Evolutionary conservation across 2,113 vertebrate species (phyloP).

Genomic region (Zeus faber): DNA sequence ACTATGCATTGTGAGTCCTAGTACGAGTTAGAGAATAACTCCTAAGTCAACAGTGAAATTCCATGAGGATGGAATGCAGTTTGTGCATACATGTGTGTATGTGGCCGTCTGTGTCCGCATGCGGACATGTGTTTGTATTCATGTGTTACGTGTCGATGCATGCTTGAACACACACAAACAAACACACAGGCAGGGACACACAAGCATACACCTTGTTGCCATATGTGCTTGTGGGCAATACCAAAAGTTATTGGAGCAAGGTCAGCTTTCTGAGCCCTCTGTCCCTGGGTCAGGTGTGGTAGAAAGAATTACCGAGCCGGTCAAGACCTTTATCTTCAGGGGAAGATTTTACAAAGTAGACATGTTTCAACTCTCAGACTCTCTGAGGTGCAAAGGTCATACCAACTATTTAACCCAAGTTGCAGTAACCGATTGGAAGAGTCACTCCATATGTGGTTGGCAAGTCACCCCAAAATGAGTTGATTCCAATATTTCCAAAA

Average conservation of each 20-base stretch:
- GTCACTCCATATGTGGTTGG: slow-evolving; percentile 10
- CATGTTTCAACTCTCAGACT: slow-evolving; percentile 36
- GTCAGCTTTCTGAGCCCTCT: slow-evolving; percentile 4
- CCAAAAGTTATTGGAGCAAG: slow-evolving; percentile 3
- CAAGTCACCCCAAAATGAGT: slow-evolving; percentile 4
- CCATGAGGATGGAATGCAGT: slow-evolving; percentile 19
- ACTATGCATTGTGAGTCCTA: slow-evolving; percentile 32
- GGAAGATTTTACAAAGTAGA: slow-evolving; percentile 31
- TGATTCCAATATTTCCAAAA: background rate
- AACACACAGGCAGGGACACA: no score
- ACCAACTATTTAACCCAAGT: slow-evolving; percentile 27
- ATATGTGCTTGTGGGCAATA: slow-evolving; percentile 19
- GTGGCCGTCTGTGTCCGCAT: background rate
- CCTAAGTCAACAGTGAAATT: slow-evolving; percentile 56
- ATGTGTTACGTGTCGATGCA: background rate
- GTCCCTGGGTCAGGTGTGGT: no score
- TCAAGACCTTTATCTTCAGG: slow-evolving; percentile 45
- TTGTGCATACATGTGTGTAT: slow-evolving; percentile 9
- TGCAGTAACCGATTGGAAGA: slow-evolving; percentile 21
- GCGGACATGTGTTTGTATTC: slow-evolving; percentile 1
- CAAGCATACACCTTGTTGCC: slow-evolving; percentile 13
- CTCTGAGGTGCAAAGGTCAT: slow-evolving; percentile 35
- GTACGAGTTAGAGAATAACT: slow-evolving; percentile 14
- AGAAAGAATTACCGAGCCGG: slow-evolving; percentile 26
- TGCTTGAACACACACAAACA: background rate